phyloP scores from a whole-genome alignment of 2,113 vertebrate genomes.

The Rallus limicola region DNA sequence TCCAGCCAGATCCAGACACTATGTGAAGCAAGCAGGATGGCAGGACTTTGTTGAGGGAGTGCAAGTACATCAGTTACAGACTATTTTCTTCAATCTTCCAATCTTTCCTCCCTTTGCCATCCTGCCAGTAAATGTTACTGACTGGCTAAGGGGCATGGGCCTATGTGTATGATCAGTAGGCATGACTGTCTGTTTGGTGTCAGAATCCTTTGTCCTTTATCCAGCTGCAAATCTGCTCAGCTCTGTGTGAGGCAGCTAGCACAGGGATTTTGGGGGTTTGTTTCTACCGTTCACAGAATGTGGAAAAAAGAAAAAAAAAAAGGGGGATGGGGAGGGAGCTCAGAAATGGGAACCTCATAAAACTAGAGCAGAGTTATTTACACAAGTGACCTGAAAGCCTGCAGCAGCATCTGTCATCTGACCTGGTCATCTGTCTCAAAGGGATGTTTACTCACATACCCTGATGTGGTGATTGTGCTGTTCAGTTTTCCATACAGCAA shows the following conservation, averaged over 20 bases:
- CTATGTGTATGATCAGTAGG: not conserved
- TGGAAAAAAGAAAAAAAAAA: not conserved
- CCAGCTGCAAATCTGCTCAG: not conserved
- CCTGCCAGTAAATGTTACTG: not conserved
- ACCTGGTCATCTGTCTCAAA: not conserved
- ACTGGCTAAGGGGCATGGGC: not conserved
- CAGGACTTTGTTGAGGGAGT: not conserved
- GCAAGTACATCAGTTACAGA: not conserved
- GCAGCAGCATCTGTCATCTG: not conserved
- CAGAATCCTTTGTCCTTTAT: slow-evolving; percentile 2
- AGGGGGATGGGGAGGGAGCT: not conserved
- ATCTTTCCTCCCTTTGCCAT: not conserved
- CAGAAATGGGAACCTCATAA: not conserved
- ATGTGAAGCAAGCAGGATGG: not conserved
- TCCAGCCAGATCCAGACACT: not conserved
- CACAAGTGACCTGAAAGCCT: not conserved
- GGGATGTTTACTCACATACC: not conserved
- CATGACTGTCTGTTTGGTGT: not conserved
- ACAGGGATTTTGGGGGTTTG: not conserved
- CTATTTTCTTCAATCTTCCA: not conserved
- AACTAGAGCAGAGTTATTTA: not conserved
- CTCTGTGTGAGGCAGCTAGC: not conserved
- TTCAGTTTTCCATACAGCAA: not conserved
- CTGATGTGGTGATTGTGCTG: not conserved
- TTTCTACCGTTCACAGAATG: not conserved